Evolutionary conservation across 2,113 vertebrate genomes (phyloP).

Genomic region (Chinchilla lanigera): DNA sequence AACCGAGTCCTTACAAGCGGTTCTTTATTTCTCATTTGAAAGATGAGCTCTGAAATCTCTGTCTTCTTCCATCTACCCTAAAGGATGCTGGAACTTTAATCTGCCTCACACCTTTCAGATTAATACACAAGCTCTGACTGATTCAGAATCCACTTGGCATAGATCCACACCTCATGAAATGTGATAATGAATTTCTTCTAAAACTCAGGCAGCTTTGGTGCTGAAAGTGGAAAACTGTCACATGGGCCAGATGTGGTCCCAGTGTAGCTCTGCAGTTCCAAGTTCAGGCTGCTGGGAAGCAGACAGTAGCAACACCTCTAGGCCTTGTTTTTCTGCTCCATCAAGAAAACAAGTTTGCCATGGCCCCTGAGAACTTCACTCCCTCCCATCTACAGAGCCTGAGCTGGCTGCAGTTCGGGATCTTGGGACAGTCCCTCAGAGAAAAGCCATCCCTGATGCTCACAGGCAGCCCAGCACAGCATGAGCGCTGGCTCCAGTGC

Average conservation of each 20-base stretch:
- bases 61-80: not conserved
- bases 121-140: not conserved
- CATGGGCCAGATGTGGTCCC: not conserved
- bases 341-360: not conserved
- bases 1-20: not conserved
- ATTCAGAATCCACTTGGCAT: not conserved
- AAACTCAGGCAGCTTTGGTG: not conserved
- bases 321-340: not conserved
- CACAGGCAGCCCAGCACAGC: accelerated
- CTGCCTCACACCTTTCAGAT: not conserved
- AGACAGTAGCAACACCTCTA: not conserved
- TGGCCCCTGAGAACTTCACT: not conserved
- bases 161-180: not conserved
- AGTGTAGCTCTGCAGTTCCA: not conserved
- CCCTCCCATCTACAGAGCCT: not conserved
- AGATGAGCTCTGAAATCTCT: not conserved
- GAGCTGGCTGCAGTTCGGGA: not conserved
- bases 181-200: not conserved
- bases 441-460: not conserved
- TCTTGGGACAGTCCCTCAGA: not conserved
- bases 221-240: not conserved
- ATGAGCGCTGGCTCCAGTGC: too few relatives aligned
- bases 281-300: not conserved
- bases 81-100: not conserved
- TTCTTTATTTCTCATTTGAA: not conserved